Percentiles rank a stretch among this genome's conserved stretches.
These are phyloP conservation scores for Hyphantria cunea DNA, from an alignment of 1,140 invertebrate species.

Conservation along the genomic window DNA sequence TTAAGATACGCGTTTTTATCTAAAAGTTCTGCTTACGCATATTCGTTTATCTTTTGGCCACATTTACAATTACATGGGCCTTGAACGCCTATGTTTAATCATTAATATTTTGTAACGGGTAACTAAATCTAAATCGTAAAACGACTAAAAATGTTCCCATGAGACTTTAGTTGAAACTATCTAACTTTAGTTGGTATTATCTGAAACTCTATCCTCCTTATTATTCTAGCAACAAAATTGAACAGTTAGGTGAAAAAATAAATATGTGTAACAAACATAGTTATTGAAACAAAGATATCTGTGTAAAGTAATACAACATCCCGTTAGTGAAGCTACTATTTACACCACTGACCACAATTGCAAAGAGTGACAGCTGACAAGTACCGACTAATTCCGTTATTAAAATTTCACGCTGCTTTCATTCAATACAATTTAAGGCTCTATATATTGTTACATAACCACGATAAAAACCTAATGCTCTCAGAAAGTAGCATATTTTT, in stretches of 20 bases:
- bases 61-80: constrained; percentile 17
- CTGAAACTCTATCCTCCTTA: too few species aligned
- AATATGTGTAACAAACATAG: too few species aligned
- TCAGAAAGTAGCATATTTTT: constrained; percentile 11
- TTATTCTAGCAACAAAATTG: too few species aligned
- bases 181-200: too few species aligned
- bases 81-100: constrained; percentile 4
- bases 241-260: too few species aligned
- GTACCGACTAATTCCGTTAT: background rate
- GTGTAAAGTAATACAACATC: background rate
- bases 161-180: too few species aligned
- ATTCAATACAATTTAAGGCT: constrained; percentile 4
- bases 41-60: constrained; percentile 21
- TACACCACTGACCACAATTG: background rate
- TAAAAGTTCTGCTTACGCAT: background rate
- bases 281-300: background rate
- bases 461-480: too few species aligned
- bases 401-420: background rate
- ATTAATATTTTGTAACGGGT: background rate
- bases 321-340: background rate
- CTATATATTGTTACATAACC: too few species aligned
- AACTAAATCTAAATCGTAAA: background rate
- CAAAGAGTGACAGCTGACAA: background rate
- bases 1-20: constrained; percentile 27
- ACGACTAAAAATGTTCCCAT: too few species aligned